Evolutionary conservation across 2,888 invertebrate species (phyloP).

Genomic region (Eupithecia vulgata): DNA sequence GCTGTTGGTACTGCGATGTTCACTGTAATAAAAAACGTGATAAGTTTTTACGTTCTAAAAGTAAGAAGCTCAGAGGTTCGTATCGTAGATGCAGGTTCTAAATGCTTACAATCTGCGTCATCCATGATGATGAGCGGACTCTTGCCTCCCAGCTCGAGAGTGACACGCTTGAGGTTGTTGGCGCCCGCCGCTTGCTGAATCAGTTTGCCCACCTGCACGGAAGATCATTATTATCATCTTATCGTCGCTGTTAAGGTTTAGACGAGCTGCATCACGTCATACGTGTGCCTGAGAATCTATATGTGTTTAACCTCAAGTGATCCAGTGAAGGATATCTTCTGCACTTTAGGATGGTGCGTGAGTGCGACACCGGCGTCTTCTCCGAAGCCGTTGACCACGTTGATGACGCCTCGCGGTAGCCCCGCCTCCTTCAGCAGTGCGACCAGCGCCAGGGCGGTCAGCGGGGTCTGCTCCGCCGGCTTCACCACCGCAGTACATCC

Average conservation of each 20-base stretch:
- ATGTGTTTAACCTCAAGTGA: constrained; percentile 76
- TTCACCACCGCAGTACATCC: constrained; percentile 94
- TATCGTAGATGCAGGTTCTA: not conserved
- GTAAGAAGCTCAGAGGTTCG: not conserved
- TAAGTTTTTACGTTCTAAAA: not conserved
- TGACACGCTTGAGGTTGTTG: constrained; percentile 89
- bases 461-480: constrained; percentile 96
- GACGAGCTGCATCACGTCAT: not conserved
- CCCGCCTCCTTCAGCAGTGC: constrained; percentile 93
- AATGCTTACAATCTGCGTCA: constrained; percentile 86
- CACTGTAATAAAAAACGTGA: constrained; percentile 49
- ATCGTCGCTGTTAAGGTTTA: not conserved
- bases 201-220: constrained; percentile 81
- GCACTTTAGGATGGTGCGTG: constrained; percentile 88
- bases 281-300: not conserved
- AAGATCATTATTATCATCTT: not conserved
- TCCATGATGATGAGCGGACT: constrained; percentile 92
- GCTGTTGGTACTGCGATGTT: constrained; percentile 58
- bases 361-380: constrained; percentile 89
- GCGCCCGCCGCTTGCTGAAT: constrained; percentile 87
- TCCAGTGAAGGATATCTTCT: constrained; percentile 92
- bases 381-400: constrained; percentile 94
- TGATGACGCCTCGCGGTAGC: constrained; percentile 94
- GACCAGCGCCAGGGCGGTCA: constrained; percentile 93
- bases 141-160: constrained; percentile 94